Conservation (phyloP, 1,140 invertebrate genomes). For the Tetragnatha versicolor region DNA sequence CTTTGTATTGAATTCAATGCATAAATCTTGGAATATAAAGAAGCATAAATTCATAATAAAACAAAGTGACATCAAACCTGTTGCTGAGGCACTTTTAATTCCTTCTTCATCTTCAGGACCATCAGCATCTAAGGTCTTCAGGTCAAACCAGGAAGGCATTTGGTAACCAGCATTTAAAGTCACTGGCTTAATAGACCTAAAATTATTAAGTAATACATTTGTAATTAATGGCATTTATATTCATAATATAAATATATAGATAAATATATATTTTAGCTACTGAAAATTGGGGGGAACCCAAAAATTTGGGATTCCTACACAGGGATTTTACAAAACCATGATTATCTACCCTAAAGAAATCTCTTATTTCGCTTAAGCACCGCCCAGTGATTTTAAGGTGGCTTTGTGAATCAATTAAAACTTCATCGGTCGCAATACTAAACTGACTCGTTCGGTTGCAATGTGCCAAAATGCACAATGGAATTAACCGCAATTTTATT, state of each 20-base stretch:
- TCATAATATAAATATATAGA: background rate
- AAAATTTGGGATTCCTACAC: no score
- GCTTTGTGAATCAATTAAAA: no score
- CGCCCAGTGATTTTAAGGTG: no score
- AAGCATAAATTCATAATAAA: background rate
- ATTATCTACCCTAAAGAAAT: no score
- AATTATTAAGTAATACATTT: conserved; percentile 59
- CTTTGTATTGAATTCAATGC: background rate
- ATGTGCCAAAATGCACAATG: no score
- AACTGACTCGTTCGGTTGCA: no score
- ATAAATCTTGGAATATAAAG: no score
- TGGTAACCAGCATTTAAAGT: conserved; percentile 89
- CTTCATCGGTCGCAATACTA: no score
- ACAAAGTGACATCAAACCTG: conserved; percentile 61
- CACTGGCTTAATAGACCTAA: conserved; percentile 83
- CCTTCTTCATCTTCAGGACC: conserved; percentile 88
- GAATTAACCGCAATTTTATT: no score
- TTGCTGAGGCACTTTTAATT: conserved; percentile 80
- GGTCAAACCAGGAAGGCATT: conserved; percentile 97
- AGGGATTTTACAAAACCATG: no score
- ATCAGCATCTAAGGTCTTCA: conserved; percentile 81
- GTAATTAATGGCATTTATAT: background rate
- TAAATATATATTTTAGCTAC: background rate
- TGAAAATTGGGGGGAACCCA: no score
- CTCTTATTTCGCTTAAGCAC: no score